Conservation (phyloP, 2,888 invertebrate species). For the Aspidapion aeneum region DNA sequence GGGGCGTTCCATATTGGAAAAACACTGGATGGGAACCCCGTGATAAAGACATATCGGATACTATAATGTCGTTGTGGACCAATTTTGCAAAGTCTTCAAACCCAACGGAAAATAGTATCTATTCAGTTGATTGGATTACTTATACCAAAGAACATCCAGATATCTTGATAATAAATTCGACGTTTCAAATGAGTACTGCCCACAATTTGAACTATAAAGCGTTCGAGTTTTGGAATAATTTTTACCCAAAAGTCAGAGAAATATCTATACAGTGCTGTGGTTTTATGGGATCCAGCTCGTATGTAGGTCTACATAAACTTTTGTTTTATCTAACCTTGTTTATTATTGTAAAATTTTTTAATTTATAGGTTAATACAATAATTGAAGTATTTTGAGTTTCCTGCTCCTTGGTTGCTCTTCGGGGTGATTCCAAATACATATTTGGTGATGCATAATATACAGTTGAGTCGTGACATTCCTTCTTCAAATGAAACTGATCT, state of each 20-base stretch:
- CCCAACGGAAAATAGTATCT: conserved; percentile 66
- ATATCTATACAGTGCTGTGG: conserved; percentile 73
- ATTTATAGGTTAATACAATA: too few species aligned
- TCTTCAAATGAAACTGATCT: conserved; percentile 52
- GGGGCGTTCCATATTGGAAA: conserved; percentile 75
- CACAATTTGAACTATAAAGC: conserved; percentile 69
- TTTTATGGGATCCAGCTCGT: conserved; percentile 14
- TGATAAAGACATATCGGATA: conserved; percentile 75
- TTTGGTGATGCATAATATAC: too few species aligned
- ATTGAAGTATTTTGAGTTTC: too few species aligned
- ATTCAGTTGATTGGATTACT: conserved; percentile 68
- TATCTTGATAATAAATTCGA: conserved; percentile 70
- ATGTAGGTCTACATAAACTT: background rate
- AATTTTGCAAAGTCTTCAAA: conserved; percentile 74
- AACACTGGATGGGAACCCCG: conserved; percentile 69
- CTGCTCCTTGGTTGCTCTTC: too few species aligned
- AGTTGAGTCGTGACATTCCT: too few species aligned
- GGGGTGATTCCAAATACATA: too few species aligned
- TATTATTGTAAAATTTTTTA: too few species aligned
- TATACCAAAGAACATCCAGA: conserved; percentile 65
- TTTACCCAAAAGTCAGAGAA: conserved; percentile 72
- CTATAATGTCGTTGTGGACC: conserved; percentile 77
- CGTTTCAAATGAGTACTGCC: conserved; percentile 71
- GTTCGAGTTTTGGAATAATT: conserved; percentile 80
- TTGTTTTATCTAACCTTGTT: too few species aligned